Evolutionary conservation across 2,113 vertebrate genomes (phyloP).

Genomic region (Echinops telfairi): DNA sequence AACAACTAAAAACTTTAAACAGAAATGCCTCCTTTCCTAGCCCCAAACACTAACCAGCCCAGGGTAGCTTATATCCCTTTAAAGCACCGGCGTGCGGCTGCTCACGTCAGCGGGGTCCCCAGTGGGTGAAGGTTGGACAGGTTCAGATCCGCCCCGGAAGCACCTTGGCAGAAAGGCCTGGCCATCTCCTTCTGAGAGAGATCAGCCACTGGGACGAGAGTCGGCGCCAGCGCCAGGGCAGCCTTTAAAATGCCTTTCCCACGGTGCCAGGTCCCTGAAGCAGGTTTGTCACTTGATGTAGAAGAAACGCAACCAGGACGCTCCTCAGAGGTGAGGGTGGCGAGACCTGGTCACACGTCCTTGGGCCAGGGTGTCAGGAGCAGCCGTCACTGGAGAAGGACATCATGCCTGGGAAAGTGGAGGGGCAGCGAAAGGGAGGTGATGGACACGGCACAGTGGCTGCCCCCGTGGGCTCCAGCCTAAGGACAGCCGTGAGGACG

Average conservation of each 20-base stretch:
- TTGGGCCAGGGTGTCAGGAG: too few species aligned
- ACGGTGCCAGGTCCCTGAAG: too few species aligned
- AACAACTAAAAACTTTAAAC: constrained; percentile 54
- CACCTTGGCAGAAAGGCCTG: background rate
- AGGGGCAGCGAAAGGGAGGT: too few species aligned
- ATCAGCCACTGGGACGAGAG: background rate
- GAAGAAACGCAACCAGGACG: too few species aligned
- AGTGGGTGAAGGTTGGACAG: background rate
- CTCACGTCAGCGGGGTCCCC: background rate
- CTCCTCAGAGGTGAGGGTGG: too few species aligned
- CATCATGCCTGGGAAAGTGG: too few species aligned
- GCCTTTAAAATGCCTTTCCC: too few species aligned
- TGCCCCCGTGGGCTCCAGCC: too few species aligned
- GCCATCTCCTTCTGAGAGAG: background rate
- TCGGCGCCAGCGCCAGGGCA: background rate
- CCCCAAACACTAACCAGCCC: background rate
- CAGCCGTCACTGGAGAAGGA: too few species aligned
- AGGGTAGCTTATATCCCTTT: background rate
- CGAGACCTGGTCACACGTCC: too few species aligned
- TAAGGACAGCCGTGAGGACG: too few species aligned
- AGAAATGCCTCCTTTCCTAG: background rate
- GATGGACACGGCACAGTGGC: too few species aligned
- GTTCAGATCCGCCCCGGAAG: background rate
- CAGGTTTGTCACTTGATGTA: background rate
- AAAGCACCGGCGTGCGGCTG: background rate